Conservation (phyloP, 2,888 invertebrate genomes). For the Brachypterus glaber region DNA sequence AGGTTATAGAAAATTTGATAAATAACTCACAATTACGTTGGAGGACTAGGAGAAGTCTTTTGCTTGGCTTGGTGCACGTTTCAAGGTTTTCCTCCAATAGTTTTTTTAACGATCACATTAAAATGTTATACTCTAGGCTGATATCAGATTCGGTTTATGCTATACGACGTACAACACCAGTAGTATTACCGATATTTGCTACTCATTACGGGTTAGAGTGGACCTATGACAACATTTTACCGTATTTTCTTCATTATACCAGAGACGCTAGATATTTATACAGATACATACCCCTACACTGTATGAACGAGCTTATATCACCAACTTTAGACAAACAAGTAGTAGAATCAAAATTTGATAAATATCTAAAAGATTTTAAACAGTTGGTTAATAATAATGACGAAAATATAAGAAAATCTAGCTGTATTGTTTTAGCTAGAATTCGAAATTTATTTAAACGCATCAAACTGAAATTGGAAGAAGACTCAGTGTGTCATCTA, state of each 20-base stretch:
- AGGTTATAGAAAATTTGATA: constrained; percentile 31
- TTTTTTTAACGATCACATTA: constrained; percentile 32
- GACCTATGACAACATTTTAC: constrained; percentile 30
- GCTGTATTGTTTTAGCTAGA: background rate
- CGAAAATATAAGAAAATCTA: constrained; percentile 13
- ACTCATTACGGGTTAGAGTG: constrained; percentile 35
- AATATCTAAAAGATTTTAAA: constrained; percentile 24
- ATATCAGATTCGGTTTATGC: constrained; percentile 34
- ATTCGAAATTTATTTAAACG: background rate
- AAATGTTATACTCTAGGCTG: constrained; percentile 31
- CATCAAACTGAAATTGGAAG: constrained; percentile 19
- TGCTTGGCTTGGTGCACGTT: constrained; percentile 33
- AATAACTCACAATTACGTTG: constrained; percentile 31
- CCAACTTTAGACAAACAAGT: constrained; percentile 26
- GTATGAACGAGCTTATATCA: constrained; percentile 33
- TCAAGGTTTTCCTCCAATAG: constrained; percentile 28
- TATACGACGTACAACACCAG: constrained; percentile 32
- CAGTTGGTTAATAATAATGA: constrained; percentile 14
- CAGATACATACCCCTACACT: constrained; percentile 32
- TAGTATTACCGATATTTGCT: constrained; percentile 33
- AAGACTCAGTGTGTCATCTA: constrained; percentile 24
- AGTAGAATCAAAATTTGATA: constrained; percentile 11
- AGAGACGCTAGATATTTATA: constrained; percentile 32
- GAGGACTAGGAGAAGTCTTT: constrained; percentile 34
- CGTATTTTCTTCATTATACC: constrained; percentile 28